These are phyloP conservation scores for Diplodus puntazzo DNA, from an alignment of 2,797 vertebrate species.

Conservation along the genomic window DNA sequence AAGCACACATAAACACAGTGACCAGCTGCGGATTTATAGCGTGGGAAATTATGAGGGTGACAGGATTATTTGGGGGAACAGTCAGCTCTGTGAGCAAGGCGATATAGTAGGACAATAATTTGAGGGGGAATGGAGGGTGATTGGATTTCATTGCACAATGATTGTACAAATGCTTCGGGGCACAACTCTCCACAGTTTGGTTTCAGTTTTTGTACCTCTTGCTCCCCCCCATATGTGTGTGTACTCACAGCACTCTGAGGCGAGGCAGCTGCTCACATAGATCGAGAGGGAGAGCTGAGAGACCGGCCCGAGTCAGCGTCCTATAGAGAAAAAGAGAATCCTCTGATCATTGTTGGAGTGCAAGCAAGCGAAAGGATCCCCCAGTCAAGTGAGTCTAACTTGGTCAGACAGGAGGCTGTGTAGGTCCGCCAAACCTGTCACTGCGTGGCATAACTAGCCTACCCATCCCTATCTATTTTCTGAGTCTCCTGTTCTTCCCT, in stretches of 20 bases:
- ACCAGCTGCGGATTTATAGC: constrained; percentile 72
- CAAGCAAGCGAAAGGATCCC: constrained; percentile 60
- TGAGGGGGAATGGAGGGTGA: constrained; percentile 17
- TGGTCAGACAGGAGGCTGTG: constrained; percentile 65
- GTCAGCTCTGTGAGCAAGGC: constrained; percentile 49
- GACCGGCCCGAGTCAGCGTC: constrained; percentile 92
- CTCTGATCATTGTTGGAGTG: constrained; percentile 69
- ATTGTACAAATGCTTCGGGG: constrained; percentile 57
- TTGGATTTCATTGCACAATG: constrained; percentile 66
- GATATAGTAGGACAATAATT: constrained; percentile 49
- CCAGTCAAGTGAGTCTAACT: constrained; percentile 62
- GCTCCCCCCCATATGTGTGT: constrained; percentile 23
- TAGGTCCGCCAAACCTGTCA: constrained; percentile 65
- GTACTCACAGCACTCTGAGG: constrained; percentile 94
- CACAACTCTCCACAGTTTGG: constrained; percentile 45
- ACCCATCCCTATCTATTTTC: constrained; percentile 40
- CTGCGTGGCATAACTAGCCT: constrained; percentile 59
- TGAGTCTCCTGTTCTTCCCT: constrained; percentile 28
- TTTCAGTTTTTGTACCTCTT: constrained; percentile 56
- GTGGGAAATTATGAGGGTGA: constrained; percentile 71
- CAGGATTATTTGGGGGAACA: constrained; percentile 55
- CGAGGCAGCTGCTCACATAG: constrained; percentile 94
- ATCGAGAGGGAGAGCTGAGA: constrained; percentile 89
- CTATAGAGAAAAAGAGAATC: constrained; percentile 78
- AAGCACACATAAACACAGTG: constrained; percentile 62